Evolutionary conservation across 2,113 vertebrate genomes (phyloP), one percentile per base, ranked within the genome.

Genomic region (Holacanthus passer): DNA sequence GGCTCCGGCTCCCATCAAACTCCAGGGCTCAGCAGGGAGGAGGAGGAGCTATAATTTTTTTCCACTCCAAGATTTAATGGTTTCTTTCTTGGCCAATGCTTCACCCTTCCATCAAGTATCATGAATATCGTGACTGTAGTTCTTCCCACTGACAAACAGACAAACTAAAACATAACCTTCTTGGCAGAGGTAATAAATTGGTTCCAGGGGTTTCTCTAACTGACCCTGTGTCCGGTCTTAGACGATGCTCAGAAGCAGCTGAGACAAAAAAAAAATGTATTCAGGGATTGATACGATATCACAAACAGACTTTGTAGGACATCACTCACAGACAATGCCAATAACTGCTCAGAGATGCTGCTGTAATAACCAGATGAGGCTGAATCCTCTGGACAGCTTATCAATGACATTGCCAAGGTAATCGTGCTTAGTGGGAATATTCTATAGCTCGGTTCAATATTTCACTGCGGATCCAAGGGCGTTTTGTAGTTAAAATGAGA

Each of bases 351-450:
- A 31, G 45, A 82, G 62, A 75, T 87, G 68, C 71, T 37, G 65
- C 85, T 47, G 50, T 83, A 87, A 89, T 79, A 84, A 84, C 62
- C 84, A 87, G 74, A 87, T 79, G 79, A 81, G 78, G 80, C 82
- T 47, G 59, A 79, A 75, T 82, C 86, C 83, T 75, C 82, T 71
- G 72, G 24, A 39, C 12, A 62, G 78, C 84, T 76, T 88, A 82
- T 89, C 89, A 81, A 56, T 90, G 83, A 81, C 85, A 76, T 82
- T 85, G 82, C 79, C 75, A 86, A 78, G 86, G 82, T 89, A 87
- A 88, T 80, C 65, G 24, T 48, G 60, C 80, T 87, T 75, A 45
- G 78, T 79, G 78, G 74, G 82, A 84, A 88, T 84, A 80, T 85
- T 88, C 59, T 72, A 32, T 60, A 39, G 48, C 71, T 68, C 16